Conservation (phyloP, 2,797 vertebrate genomes). For the Gadopsis marmoratus region DNA sequence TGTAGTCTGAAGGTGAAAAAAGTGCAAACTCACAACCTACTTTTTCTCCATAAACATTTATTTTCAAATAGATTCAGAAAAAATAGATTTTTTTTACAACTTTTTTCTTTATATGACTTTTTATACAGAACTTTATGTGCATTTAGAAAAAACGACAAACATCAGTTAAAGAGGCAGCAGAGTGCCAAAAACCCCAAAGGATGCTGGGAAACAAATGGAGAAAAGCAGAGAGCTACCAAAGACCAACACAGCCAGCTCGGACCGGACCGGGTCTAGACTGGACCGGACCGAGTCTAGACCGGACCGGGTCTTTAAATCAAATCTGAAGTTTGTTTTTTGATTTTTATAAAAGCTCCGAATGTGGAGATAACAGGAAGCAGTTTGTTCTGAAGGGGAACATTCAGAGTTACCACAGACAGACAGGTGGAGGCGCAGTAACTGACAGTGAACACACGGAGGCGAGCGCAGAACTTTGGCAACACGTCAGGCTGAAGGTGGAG, state of each 20-base stretch:
- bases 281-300: neutral
- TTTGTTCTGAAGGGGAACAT: conserved; percentile 49
- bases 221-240: conserved; percentile 1
- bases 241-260: neutral
- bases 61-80: conserved; percentile 80
- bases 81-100: conserved; percentile 77
- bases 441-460: conserved; percentile 84
- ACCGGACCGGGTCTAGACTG: neutral
- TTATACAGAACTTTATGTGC: conserved; percentile 77
- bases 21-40: too few species aligned
- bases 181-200: conserved; percentile 22
- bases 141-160: conserved; percentile 66
- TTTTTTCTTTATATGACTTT: conserved; percentile 70
- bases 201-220: conserved; percentile 28
- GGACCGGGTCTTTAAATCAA: conserved; percentile 5
- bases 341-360: conserved; percentile 22
- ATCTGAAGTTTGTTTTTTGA: conserved; percentile 3
- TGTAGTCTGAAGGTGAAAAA: too few species aligned
- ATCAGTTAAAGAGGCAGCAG: conserved; percentile 51
- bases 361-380: neutral
- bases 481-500: conserved; percentile 86
- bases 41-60: conserved; percentile 79
- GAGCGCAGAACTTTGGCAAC: conserved; percentile 94
- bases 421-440: conserved; percentile 6
- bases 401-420: conserved; percentile 47